Base-by-base conservation (phyloP, 2,888 invertebrate species). In the Pimpla rufipes region DNA sequence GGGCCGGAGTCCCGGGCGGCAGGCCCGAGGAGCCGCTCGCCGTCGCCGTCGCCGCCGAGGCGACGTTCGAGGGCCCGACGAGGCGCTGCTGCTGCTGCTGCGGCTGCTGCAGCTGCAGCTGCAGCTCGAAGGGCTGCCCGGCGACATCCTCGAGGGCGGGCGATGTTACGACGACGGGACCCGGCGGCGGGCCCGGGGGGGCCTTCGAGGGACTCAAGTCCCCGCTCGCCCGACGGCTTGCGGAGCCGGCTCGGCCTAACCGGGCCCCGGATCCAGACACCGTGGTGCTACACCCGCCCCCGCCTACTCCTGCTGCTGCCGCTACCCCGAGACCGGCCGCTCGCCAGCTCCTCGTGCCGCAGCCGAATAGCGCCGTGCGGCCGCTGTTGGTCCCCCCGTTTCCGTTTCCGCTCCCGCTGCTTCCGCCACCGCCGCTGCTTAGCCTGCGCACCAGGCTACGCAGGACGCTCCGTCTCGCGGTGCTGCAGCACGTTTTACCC, bases 181-280 rank as follows among this genome's bases (percentile, higher is more conserved):
- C 83, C 81, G 86, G 82, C 82, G 87, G 87, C 68, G 81, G 62
- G 73, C 55, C 76, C 67, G 85, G 83, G 84, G 85, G 83, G 84
- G 86, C 87, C 85, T 88, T 90, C 35, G 91, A 90, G 55, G 92
- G 92, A 85, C 92, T 92, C 73, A 91, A 86, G 42, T 93, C 92
- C 79, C 92, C 88, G 83, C 93, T 93, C 68, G 90, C 87, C 80
- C 92, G 90, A 75, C 90, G 91, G 86, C 91, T 92, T 78, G 88
- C 88, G 88, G 87, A 88, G 85, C 89, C 92, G 90, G 85, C 88
- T 79, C 81, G 88, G 84, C 87, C 88, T 75, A 81, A 77, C 77
- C 86, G 87, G 81, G 86, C 89, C 86, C 87, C 88, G 86, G 91
- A 90, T 83, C 89, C 88, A 87, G 92, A 90, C 90, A 92, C 92